Percentiles rank a stretch among this genome's conserved stretches.
Evolutionary conservation across 2,113 vertebrate genomes (phyloP).

Genomic region (Malurus melanocephalus): DNA sequence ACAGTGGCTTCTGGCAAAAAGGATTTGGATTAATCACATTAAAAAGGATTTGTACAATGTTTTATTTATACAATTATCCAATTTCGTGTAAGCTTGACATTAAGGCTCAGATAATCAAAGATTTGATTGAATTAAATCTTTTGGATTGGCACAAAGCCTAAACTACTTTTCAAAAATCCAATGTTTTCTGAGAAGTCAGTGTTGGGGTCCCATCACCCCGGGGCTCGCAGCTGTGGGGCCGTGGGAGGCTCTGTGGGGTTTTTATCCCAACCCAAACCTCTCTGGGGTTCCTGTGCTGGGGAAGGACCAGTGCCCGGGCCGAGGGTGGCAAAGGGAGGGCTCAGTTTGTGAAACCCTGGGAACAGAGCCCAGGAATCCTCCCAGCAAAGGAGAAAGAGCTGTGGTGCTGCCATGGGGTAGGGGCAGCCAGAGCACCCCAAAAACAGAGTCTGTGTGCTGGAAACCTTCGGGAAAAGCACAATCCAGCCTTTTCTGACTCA

Average conservation of each 20-base stretch:
- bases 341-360: neutral
- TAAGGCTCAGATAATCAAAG: neutral
- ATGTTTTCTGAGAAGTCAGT: neutral
- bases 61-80: neutral
- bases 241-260: too few species aligned
- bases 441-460: neutral
- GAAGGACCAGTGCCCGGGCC: too few species aligned
- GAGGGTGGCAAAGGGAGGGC: too few species aligned
- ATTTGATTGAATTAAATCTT: neutral
- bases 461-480: neutral
- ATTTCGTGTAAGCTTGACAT: neutral
- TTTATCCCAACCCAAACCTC: too few species aligned
- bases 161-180: neutral
- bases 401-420: fast-evolving
- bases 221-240: too few species aligned
- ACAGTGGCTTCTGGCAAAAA: neutral
- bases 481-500: neutral
- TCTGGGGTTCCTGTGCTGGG: too few species aligned
- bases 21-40: neutral
- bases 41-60: neutral
- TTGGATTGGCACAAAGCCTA: neutral
- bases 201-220: too few species aligned
- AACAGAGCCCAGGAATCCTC: neutral
- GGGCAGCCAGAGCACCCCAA: neutral
- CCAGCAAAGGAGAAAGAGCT: neutral